phyloP scores from a whole-genome alignment of 2,888 invertebrate species.

The Hedya salicella region DNA sequence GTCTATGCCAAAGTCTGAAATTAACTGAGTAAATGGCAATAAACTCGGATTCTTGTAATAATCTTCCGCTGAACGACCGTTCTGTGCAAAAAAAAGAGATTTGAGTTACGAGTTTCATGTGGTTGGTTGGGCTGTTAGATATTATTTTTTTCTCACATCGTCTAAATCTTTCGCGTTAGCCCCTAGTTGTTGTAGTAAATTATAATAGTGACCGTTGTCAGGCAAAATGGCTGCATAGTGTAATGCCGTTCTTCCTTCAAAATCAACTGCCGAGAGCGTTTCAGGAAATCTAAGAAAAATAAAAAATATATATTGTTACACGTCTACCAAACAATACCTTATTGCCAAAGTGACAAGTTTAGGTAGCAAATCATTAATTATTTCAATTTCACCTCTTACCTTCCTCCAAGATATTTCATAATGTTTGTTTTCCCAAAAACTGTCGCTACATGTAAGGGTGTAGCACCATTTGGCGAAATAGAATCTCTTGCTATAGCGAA shows the following conservation, averaged over 20 bases:
- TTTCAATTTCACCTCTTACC: constrained; percentile 56
- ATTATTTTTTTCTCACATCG: constrained; percentile 91
- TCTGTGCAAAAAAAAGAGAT: constrained; percentile 75
- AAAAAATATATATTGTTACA: not conserved
- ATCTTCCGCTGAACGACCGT: constrained; percentile 91
- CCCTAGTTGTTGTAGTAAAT: constrained; percentile 93
- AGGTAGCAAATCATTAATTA: not conserved
- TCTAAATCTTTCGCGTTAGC: constrained; percentile 93
- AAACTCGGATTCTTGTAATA: constrained; percentile 89
- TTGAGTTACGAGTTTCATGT: constrained; percentile 5
- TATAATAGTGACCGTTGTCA: constrained; percentile 95
- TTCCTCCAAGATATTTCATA: constrained; percentile 86
- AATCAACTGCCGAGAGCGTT: constrained; percentile 91
- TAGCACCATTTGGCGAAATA: constrained; percentile 92
- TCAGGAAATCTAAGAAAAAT: constrained; percentile 91
- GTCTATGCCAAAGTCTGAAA: constrained; percentile 89
- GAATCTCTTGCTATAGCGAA: constrained; percentile 95
- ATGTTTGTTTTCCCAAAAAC: constrained; percentile 93
- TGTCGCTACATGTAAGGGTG: constrained; percentile 94
- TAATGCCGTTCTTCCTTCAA: constrained; percentile 92
- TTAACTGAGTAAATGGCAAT: constrained; percentile 88
- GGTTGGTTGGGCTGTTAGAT: too few relatives aligned
- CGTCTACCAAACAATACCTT: too few relatives aligned
- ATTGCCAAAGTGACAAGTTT: not conserved
- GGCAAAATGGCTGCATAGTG: constrained; percentile 94